These are phyloP conservation scores for Chrysochloris asiatica DNA, from an alignment of 2,113 vertebrate genomes.

Conservation along the genomic window DNA sequence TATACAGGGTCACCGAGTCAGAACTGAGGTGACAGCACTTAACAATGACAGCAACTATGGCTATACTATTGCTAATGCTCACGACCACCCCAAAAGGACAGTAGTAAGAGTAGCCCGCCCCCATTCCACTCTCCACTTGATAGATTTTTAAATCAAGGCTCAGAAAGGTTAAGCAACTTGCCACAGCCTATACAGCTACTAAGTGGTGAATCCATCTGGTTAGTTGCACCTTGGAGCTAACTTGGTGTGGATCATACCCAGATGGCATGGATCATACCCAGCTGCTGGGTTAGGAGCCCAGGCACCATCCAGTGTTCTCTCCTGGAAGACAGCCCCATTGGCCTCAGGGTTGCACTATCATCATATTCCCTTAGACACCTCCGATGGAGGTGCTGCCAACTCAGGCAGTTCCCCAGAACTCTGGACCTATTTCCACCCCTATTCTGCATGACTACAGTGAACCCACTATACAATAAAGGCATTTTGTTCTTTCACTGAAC, in stretches of 20 bases:
- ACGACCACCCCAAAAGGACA: neutral
- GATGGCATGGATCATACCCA: neutral
- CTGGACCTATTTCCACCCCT: neutral
- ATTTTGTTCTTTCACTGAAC: conserved; percentile 7
- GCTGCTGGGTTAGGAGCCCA: neutral
- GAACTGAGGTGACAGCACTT: too few species aligned
- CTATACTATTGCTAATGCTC: rapidly evolving
- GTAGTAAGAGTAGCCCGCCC: neutral
- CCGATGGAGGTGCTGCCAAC: neutral
- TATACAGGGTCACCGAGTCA: too few species aligned
- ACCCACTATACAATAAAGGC: neutral
- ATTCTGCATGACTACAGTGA: neutral
- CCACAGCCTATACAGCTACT: neutral
- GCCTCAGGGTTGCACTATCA: neutral
- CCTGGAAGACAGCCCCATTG: conserved; percentile 25
- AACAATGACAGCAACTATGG: too few species aligned
- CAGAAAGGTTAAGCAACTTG: neutral
- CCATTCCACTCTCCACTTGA: too few species aligned
- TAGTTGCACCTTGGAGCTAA: neutral
- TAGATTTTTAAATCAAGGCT: neutral
- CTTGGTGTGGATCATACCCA: neutral
- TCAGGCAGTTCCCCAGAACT: conserved; percentile 19
- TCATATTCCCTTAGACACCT: conserved; percentile 6
- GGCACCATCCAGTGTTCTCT: neutral
- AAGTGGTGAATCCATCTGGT: neutral